phyloP scores from a whole-genome alignment of 2,888 invertebrate species.

The Heteromurus nitidus region DNA sequence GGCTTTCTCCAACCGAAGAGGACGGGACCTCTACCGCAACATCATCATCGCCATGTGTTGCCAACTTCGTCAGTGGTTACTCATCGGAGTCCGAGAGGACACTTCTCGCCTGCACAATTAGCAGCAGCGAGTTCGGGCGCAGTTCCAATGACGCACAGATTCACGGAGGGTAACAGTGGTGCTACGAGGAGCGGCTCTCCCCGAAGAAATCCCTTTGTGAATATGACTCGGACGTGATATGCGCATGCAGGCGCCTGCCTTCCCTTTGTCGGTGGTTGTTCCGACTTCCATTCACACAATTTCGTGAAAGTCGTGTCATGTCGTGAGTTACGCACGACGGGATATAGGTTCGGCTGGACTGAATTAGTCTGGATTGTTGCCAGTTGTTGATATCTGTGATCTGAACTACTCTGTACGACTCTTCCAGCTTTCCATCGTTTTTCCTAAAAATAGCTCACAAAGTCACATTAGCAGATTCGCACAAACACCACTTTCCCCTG shows the following conservation, averaged over 20 bases:
- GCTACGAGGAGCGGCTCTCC: neutral
- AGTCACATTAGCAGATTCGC: no score
- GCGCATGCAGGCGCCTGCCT: neutral
- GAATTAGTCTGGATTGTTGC: no score
- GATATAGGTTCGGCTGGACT: no score
- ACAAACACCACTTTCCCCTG: no score
- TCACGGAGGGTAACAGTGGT: neutral
- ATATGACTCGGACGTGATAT: conserved; percentile 14
- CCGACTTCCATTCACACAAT: no score
- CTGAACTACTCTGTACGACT: no score
- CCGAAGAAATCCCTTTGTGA: conserved; percentile 53
- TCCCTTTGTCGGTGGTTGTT: no score
- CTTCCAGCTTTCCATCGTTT: no score
- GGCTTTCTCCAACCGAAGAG: neutral
- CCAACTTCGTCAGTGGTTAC: neutral
- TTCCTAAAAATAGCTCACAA: no score
- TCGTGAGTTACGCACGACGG: no score
- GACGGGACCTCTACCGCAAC: neutral
- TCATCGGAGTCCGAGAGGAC: neutral
- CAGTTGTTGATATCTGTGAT: no score
- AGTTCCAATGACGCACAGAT: neutral
- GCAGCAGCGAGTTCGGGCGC: conserved; percentile 7
- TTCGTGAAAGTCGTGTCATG: no score
- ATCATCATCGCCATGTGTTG: conserved; percentile 8
- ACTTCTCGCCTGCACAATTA: neutral